Evolutionary conservation across 2,888 invertebrate genomes (phyloP).

Genomic region (Pinctada fucata): DNA sequence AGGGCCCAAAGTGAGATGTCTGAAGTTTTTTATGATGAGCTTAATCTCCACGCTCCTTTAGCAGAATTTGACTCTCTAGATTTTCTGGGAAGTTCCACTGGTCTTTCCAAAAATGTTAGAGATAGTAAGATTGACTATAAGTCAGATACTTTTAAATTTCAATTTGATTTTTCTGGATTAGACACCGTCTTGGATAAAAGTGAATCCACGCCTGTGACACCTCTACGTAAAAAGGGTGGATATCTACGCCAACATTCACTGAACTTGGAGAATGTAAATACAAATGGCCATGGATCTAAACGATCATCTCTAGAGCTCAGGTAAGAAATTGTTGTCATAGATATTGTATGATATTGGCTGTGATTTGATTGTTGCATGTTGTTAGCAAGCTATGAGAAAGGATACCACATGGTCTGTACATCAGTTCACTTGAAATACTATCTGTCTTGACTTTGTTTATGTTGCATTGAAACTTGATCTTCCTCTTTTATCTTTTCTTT

Average conservation of each 20-base stretch:
- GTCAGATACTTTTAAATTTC: conserved; percentile 59
- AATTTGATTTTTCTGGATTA: conserved; percentile 64
- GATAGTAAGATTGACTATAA: conserved; percentile 46
- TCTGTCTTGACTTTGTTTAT: background rate
- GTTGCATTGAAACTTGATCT: background rate
- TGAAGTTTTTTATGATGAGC: conserved; percentile 60
- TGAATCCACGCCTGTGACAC: conserved; percentile 27
- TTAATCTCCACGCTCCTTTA: conserved; percentile 62
- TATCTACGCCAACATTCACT: conserved; percentile 8
- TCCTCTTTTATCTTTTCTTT: background rate
- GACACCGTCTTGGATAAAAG: conserved; percentile 33
- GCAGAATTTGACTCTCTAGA: conserved; percentile 66
- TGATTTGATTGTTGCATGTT: too few species aligned
- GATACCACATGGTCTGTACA: too few species aligned
- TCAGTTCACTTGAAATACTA: too few species aligned
- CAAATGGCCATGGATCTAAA: conserved; percentile 32
- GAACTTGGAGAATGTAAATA: conserved; percentile 35
- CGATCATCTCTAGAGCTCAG: conserved; percentile 40
- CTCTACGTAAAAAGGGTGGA: conserved; percentile 1
- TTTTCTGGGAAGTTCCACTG: conserved; percentile 49
- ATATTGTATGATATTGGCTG: too few species aligned
- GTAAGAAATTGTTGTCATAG: too few species aligned
- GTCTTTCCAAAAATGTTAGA: conserved; percentile 26
- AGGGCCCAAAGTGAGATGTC: conserved; percentile 62
- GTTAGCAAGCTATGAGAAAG: too few species aligned